Percentiles rank a stretch among this genome's conserved stretches.
Evolutionary conservation across 2,888 invertebrate genomes (phyloP).

Genomic region (Dryomyza anilis): DNA sequence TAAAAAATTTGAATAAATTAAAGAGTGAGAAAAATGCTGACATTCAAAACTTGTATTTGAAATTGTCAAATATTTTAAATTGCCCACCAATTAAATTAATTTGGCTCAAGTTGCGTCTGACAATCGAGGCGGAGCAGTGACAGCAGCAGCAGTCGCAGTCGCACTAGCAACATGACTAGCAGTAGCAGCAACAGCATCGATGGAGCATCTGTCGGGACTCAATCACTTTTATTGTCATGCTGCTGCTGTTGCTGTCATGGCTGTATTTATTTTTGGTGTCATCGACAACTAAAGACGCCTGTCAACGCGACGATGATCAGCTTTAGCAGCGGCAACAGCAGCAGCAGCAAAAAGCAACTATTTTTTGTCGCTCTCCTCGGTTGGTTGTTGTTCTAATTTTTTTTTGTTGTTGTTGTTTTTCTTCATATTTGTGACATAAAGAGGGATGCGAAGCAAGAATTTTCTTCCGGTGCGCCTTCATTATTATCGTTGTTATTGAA

Average conservation of each 20-base stretch:
- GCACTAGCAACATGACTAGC: background rate
- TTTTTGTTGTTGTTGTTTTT: background rate
- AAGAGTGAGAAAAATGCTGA: too few species aligned
- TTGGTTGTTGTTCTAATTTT: background rate
- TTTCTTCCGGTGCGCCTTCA: too few species aligned
- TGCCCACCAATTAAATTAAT: slow-evolving; percentile 34
- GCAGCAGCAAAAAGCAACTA: too few species aligned
- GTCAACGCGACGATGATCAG: slow-evolving; percentile 14
- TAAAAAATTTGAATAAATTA: too few species aligned
- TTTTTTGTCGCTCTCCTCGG: background rate
- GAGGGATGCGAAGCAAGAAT: too few species aligned
- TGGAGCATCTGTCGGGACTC: slow-evolving; percentile 25
- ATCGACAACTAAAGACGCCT: slow-evolving; percentile 16
- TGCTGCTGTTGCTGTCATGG: background rate
- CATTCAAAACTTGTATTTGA: slow-evolving; percentile 23
- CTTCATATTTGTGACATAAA: too few species aligned
- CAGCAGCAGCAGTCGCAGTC: background rate
- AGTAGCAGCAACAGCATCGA: background rate
- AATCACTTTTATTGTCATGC: slow-evolving; percentile 23
- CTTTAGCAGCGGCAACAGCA: background rate
- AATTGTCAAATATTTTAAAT: slow-evolving; percentile 32
- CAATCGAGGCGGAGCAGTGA: background rate
- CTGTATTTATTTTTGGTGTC: slow-evolving; percentile 8
- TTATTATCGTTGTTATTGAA: background rate
- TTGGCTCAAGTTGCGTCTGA: slow-evolving; percentile 27